Evolutionary conservation across 1,140 invertebrate genomes (phyloP), one percentile per base, ranked within the genome.

Genomic region (Macrosteles quadrilineatus): DNA sequence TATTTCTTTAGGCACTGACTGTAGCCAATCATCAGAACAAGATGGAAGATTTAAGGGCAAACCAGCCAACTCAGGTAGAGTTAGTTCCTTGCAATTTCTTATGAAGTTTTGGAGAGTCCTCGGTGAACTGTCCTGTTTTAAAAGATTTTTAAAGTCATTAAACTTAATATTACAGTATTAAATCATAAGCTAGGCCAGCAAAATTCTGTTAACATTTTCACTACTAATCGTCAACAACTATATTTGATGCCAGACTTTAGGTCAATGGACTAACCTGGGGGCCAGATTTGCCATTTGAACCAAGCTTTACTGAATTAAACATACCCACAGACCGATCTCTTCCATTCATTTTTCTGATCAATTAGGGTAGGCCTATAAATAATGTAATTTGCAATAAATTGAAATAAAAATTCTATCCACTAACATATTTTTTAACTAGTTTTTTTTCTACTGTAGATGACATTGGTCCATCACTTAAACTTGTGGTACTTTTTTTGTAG

Each of bases 1-100:
- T 72, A 82, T 80, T 40, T 75, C 62, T 59, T 75, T 74, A 53
- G 80, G 78, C 21, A 70, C 40, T 36, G 57, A 27, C 30, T 75
- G 72, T 47, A 66, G 36, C 31, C 11, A 43, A 3, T 75, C 12
- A 32, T 36, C 23, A 40, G 2, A 4, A 12, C n/a, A 36, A 25
- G 62, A 2, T 36, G 29, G 12, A 9, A 2, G 31, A 27, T n/a
- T 14, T n/a, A n/a, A n/a, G n/a, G n/a, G n/a, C n/a, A n/a, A n/a
- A n/a, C n/a, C n/a, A 3, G 31, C 23, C 19, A 64, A 27, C 36
- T 17, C 62, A 32, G 30, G 62, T 1, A 64, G 23, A 19, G 29
- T 64, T 14, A 64, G 23, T 64, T 30, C 36, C 36, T 64, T 17
- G 23, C 62, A 64, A 32, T 64, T 17, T 25, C 1, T 11, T 14